These are phyloP conservation scores for Sepiola atlantica DNA, from an alignment of 2,888 invertebrate species.

Conservation along the genomic window DNA sequence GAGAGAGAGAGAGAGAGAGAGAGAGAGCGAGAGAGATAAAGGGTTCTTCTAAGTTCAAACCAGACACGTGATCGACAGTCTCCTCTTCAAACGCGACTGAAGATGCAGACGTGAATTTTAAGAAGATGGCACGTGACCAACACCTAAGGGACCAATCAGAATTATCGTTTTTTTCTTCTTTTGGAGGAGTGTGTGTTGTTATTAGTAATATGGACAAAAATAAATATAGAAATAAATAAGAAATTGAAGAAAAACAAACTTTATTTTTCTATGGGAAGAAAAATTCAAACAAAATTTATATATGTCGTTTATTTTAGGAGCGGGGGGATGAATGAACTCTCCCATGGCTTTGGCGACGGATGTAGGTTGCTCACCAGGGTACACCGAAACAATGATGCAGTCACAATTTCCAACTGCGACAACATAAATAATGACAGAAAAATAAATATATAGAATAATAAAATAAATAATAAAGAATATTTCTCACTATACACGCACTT, in stretches of 20 bases:
- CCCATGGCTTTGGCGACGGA: conserved; percentile 15
- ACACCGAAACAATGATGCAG: background rate
- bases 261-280: background rate
- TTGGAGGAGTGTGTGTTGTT: background rate
- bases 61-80: background rate
- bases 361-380: background rate
- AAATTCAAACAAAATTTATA: background rate
- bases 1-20: background rate
- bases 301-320: background rate
- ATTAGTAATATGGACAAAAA: conserved; percentile 4
- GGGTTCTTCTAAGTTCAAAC: background rate
- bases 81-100: background rate
- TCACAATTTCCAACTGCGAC: background rate
- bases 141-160: conserved; percentile 8
- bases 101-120: background rate
- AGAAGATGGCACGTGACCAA: background rate
- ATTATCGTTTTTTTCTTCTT: background rate
- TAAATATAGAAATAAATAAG: background rate
- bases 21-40: background rate
- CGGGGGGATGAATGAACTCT: background rate
- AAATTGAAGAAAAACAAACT: background rate
- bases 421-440: background rate
- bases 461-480: background rate
- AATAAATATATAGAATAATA: background rate
- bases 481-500: background rate